phyloP scores from a whole-genome alignment of 2,888 invertebrate species.

The Caenorhabditis sp. region DNA sequence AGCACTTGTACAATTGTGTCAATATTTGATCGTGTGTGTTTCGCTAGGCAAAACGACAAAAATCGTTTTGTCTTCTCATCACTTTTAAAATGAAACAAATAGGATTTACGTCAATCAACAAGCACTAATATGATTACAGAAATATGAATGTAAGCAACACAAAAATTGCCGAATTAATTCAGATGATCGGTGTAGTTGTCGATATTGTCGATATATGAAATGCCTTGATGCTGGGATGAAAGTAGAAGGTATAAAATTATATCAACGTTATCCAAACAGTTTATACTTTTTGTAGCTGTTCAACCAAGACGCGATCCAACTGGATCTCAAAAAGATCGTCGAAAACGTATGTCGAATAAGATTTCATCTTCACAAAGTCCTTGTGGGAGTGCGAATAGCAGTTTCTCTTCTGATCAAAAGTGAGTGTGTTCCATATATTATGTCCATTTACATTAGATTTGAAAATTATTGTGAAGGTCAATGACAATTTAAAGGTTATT shows the following conservation, averaged over 20 bases:
- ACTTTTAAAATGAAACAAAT: too few relatives aligned
- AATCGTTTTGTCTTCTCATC: neutral
- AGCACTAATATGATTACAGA: constrained; percentile 37
- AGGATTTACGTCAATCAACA: neutral
- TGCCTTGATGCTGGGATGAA: constrained; percentile 67
- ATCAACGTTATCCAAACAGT: neutral
- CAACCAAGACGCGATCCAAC: constrained; percentile 68
- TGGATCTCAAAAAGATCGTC: constrained; percentile 63
- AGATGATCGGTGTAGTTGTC: constrained; percentile 62
- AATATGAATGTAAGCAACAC: constrained; percentile 60
- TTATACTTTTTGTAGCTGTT: constrained; percentile 52
- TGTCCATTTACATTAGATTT: neutral
- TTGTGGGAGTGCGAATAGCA: constrained; percentile 20
- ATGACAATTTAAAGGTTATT: neutral
- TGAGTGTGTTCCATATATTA: neutral
- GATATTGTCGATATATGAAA: constrained; percentile 63
- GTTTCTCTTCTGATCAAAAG: constrained; percentile 23
- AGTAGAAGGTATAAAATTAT: constrained; percentile 1
- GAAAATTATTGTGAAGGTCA: neutral
- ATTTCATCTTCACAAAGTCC: constrained; percentile 10
- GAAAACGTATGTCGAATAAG: constrained; percentile 15
- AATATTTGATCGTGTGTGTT: neutral
- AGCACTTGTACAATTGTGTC: neutral
- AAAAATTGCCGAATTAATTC: constrained; percentile 58
- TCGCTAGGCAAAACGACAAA: neutral